These are phyloP conservation scores for Polietes domitor DNA, from an alignment of 2,888 invertebrate genomes.

Conservation along the genomic window DNA sequence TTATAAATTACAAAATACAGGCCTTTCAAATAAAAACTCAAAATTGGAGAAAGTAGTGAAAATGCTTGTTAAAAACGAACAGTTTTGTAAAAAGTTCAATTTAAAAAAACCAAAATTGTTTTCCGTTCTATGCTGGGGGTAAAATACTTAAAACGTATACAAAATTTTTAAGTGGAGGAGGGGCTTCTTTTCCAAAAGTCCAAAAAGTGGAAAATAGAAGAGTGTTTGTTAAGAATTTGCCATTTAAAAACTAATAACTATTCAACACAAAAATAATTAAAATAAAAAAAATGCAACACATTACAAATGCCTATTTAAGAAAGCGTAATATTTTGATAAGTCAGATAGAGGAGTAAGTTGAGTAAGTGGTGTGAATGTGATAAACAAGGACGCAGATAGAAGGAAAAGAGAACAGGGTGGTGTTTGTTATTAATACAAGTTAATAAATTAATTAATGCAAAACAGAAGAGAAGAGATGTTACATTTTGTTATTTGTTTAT, in stretches of 20 bases:
- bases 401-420: neutral
- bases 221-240: slow-evolving; percentile 23
- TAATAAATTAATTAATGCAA: neutral
- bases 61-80: neutral
- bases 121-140: neutral
- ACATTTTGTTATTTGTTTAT: slow-evolving; percentile 41
- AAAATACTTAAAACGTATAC: neutral
- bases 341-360: neutral
- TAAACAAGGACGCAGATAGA: neutral
- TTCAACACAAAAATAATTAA: slow-evolving; percentile 49
- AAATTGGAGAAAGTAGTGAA: slow-evolving; percentile 29
- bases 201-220: slow-evolving; percentile 27
- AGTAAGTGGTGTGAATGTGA: neutral
- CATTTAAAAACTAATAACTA: slow-evolving; percentile 53
- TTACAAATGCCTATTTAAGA: slow-evolving; percentile 52
- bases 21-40: slow-evolving; percentile 32
- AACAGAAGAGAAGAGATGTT: neutral
- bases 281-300: slow-evolving; percentile 50
- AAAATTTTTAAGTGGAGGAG: too few species aligned
- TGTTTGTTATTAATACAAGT: neutral
- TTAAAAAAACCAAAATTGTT: slow-evolving; percentile 13
- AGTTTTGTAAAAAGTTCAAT: neutral
- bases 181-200: slow-evolving; percentile 37
- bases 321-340: slow-evolving; percentile 12
- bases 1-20: slow-evolving; percentile 54